Evolutionary conservation across 53 echinoderm and acorn worm genomes (phyloP), one percentile per base, ranked within the genome.

Genomic region (Echinometra lucunter): DNA sequence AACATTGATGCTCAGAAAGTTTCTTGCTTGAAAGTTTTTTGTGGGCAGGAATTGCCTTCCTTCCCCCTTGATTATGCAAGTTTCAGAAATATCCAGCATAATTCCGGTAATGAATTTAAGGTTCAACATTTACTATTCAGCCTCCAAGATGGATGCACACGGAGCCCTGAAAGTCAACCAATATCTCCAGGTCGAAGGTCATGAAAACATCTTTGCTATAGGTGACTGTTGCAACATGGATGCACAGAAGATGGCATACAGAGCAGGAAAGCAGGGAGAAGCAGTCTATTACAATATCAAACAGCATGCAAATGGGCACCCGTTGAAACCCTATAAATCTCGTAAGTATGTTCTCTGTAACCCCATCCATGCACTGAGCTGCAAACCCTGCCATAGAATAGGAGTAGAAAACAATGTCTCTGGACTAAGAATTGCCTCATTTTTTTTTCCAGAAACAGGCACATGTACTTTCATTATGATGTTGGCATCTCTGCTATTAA

Each of bases 171-270:
- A 95, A 55, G 98, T 98, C 57, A 97, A 97, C 44, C 35, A 95
- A 27, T 95, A 88, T 47, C 92, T 98, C 6, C 97, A 98, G 63
- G 98, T 98, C 11, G 96, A 96, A 72, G 98, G 97, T n/a, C 83
- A 95, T 44, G 80, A 90, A 21, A 96, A 98, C 80, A 95, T 98
- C 23, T 98, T 96, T 72, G 98, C 98, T 42, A 80, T 98, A 9
- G 98, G 98, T 44, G 98, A 98, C 94, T 98, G 98, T 89, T 95
- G 95, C 40, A 96, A 97, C 45, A 91, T 89, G 0, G 95, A 95
- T 55, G 17, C 72, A 21, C 75, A 82, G 74, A 98, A 97, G 90
- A 87, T 98, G 97, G 98, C 97, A 0, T 95, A 82, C 40, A 44
- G 93, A 10, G 97, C 97, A 1, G 83, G 44, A 28, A 6, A 66